Evolutionary conservation across 2,797 vertebrate genomes (phyloP).

Genomic region (Sebastes oblongus): DNA sequence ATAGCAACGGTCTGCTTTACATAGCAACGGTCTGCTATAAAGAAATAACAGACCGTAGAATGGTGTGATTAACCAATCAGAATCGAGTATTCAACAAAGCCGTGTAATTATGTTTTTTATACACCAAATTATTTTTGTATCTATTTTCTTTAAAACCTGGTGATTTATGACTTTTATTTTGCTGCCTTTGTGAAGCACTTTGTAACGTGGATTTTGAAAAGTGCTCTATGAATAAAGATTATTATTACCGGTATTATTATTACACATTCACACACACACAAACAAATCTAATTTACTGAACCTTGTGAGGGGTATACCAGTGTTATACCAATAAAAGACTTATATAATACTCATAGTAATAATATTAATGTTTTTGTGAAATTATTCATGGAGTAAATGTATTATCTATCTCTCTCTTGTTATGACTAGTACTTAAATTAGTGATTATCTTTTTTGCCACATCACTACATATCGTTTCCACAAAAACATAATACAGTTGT

Average conservation of each 20-base stretch:
- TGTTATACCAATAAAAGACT: not conserved
- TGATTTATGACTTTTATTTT: not conserved
- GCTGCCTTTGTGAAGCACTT: not conserved
- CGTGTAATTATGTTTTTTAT: not conserved
- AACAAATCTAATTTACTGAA: not conserved
- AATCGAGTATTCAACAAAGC: too few relatives aligned
- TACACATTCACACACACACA: not conserved
- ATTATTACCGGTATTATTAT: not conserved
- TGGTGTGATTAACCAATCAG: too few relatives aligned
- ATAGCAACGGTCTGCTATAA: too few relatives aligned
- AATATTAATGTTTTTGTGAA: not conserved
- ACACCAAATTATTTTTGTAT: not conserved
- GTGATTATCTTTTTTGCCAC: not conserved
- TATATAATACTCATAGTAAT: too few relatives aligned
- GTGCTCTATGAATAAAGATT: not conserved
- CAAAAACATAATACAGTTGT: not conserved
- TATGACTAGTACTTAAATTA: too few relatives aligned
- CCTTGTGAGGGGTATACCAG: not conserved
- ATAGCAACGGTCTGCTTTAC: too few relatives aligned
- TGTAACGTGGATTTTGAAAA: not conserved
- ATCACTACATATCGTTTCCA: not conserved
- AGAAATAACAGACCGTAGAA: too few relatives aligned
- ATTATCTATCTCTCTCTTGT: not conserved
- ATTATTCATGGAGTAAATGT: not conserved
- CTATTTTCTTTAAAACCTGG: too few relatives aligned